These are phyloP conservation scores for Caenorhabditis inopinata DNA, from an alignment of 1,140 invertebrate genomes.

Conservation along the genomic window DNA sequence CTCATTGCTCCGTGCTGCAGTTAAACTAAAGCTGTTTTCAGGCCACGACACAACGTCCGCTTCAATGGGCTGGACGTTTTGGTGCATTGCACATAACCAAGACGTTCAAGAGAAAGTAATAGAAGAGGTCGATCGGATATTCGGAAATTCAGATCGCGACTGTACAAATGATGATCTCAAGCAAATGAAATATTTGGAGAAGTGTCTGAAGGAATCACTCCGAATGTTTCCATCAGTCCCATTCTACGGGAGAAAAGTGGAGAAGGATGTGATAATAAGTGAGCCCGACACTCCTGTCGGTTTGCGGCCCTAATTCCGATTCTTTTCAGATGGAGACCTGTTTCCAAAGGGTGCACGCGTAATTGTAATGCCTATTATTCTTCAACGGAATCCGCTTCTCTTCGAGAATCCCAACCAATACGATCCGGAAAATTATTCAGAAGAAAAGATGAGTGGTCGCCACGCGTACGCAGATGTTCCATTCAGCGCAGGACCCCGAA, in stretches of 20 bases:
- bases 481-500: slow-evolving; percentile 66
- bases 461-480: slow-evolving; percentile 66
- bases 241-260: slow-evolving; percentile 75
- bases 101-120: slow-evolving; percentile 75
- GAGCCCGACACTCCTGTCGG: neutral
- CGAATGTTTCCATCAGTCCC: slow-evolving; percentile 71
- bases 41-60: slow-evolving; percentile 87
- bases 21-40: too few relatives aligned
- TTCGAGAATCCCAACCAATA: slow-evolving; percentile 82
- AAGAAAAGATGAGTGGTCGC: slow-evolving; percentile 72
- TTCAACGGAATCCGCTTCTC: too few relatives aligned
- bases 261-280: slow-evolving; percentile 71
- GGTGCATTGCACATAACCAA: slow-evolving; percentile 68
- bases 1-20: too few relatives aligned
- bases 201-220: slow-evolving; percentile 78
- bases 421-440: slow-evolving; percentile 85
- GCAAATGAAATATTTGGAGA: slow-evolving; percentile 80
- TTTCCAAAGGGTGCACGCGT: too few relatives aligned
- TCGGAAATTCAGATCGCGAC: slow-evolving; percentile 75
- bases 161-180: slow-evolving; percentile 78
- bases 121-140: slow-evolving; percentile 77
- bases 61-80: slow-evolving; percentile 72
- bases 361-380: too few relatives aligned
- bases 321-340: too few relatives aligned
- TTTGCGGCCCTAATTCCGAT: too few relatives aligned